Evolutionary conservation across 2,888 invertebrate genomes (phyloP), one percentile per base, ranked within the genome.

Genomic region (Nasonia oneida): DNA sequence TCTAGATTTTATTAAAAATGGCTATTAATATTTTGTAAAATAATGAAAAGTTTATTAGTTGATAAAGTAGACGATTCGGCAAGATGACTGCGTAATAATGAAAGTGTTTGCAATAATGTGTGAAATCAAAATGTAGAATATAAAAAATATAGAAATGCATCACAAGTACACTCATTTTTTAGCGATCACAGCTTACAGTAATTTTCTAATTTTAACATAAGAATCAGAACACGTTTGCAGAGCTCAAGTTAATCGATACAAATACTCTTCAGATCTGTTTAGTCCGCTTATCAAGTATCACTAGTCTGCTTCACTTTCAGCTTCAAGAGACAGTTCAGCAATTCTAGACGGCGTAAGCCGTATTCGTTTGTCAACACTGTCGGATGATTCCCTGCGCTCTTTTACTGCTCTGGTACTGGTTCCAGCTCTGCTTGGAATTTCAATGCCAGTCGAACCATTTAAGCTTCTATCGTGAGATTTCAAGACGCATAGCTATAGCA

Each of bases 401-500:
- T 87, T 87, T 87, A 77, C 86, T 53, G n/a, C 57, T 61, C 23
- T 5, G 23, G 42, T 67, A 84, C 86, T 74, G 23, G 83, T 81
- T 84, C 73, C 15, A 23, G 81, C 53, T 18, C 14, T 10, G 67
- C 47, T 77, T 77, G n/a, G 37, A 64, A 86, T 86, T 83, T 76
- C 74, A 50, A 42, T 70, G 33, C 71, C 6, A 15, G 42, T 64
- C 79, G 33, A 37, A 6, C 85, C 79, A 64, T 87, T 67, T 77
- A 76, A 29, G 73, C 61, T n/a, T 23, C 42, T 81, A 70, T 85
- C 73, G 85, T 85, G 85, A 87, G 83, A 87, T 80, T 67, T 81
- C 23, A 70, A 67, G n/a, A 23, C 67, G 67, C 67, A 67, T 61
- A 6, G 57, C 57, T 61, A 33, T 14, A 67, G 8, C 67, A 15